Evolutionary conservation across 1,140 invertebrate genomes (phyloP).

Genomic region (Caenorhabditis latens): DNA sequence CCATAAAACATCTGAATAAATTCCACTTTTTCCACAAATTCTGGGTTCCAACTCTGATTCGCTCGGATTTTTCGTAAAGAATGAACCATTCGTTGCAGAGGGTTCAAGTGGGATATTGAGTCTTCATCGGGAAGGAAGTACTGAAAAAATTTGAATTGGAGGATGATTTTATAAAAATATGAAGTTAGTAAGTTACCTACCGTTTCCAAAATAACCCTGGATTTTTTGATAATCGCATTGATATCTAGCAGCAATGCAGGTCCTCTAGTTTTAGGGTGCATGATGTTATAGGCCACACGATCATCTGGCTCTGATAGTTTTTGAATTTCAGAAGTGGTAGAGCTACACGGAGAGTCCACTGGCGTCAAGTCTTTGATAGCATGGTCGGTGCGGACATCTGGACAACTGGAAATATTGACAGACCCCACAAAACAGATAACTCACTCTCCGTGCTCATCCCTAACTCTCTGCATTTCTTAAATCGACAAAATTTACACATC

Average conservation of each 20-base stretch:
- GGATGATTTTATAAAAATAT: neutral
- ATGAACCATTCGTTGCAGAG: slow-evolving; percentile 4
- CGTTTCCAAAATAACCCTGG: neutral
- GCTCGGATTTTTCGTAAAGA: neutral
- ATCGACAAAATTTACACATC: slow-evolving; percentile 31
- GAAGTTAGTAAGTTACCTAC: neutral
- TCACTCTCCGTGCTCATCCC: slow-evolving; percentile 36
- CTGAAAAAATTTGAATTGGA: neutral
- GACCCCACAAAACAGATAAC: neutral
- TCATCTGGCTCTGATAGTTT: neutral
- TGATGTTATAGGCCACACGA: neutral
- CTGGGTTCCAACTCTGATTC: neutral
- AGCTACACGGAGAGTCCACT: neutral
- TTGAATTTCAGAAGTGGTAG: neutral
- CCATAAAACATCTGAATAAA: slow-evolving; percentile 7
- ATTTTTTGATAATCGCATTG: neutral
- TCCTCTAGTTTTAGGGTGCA: neutral
- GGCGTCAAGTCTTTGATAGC: neutral
- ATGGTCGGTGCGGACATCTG: slow-evolving; percentile 31
- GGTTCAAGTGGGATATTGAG: neutral
- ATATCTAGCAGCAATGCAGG: neutral
- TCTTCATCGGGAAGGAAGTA: neutral
- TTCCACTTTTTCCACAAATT: neutral
- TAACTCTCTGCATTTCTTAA: slow-evolving; percentile 15
- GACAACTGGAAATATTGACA: neutral